phyloP scores from a whole-genome alignment of 2,113 vertebrate species.

The Colinus virginianus region DNA sequence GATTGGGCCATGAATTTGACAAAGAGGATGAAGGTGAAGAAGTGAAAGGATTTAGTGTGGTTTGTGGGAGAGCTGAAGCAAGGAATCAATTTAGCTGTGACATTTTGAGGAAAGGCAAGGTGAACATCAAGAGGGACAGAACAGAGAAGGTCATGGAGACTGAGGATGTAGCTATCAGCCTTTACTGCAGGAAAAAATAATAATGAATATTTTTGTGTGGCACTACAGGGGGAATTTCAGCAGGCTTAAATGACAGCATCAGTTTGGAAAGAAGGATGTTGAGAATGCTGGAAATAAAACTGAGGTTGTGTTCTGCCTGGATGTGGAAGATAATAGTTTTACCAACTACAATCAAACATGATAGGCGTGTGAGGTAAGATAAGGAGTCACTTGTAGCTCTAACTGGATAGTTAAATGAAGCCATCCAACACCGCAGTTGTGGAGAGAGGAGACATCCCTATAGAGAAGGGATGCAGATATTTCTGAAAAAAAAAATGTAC shows the following conservation, averaged over 20 bases:
- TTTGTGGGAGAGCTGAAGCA: constrained; percentile 11
- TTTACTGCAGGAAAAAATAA: background rate
- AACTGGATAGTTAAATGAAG: background rate
- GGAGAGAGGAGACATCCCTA: background rate
- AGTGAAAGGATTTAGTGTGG: constrained; percentile 1
- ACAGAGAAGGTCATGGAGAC: background rate
- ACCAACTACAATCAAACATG: background rate
- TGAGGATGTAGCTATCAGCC: background rate
- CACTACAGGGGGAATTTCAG: background rate
- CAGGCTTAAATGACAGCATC: constrained; percentile 41
- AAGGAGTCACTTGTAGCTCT: background rate
- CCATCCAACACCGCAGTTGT: background rate
- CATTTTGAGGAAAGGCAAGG: constrained; percentile 33
- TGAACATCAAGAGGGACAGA: background rate
- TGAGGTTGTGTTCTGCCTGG: background rate
- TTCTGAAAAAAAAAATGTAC: background rate
- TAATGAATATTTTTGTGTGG: background rate
- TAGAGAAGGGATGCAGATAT: background rate
- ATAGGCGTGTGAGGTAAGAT: background rate
- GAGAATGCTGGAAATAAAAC: background rate
- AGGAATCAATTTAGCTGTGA: constrained; percentile 31
- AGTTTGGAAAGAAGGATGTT: background rate
- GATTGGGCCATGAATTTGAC: background rate
- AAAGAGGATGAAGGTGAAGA: background rate
- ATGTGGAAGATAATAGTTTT: background rate